phyloP scores from a whole-genome alignment of 1,140 invertebrate species.

The Schmidtea mediterranea region DNA sequence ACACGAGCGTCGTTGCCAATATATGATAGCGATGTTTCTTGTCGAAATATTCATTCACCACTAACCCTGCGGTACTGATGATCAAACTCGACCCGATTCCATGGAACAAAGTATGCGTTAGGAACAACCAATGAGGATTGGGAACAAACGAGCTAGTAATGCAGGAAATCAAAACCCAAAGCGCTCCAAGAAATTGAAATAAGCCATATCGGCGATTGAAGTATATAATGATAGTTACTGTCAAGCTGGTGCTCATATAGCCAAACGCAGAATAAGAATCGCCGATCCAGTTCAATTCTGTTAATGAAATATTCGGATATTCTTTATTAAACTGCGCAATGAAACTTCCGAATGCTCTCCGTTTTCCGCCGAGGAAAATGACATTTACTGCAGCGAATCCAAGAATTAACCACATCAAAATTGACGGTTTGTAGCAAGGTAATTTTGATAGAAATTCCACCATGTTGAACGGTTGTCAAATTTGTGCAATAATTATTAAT shows the following conservation, averaged over 20 bases:
- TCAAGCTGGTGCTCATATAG: not conserved
- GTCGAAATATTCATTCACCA: constrained; percentile 6
- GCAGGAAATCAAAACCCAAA: not conserved
- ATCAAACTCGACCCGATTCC: not conserved
- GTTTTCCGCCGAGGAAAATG: constrained; percentile 3
- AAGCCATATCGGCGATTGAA: not conserved
- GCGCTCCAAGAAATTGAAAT: not conserved
- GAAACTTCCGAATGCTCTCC: constrained; percentile 2
- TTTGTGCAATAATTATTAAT: no score
- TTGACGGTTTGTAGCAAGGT: no score
- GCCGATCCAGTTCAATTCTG: constrained; percentile 5
- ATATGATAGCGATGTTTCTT: constrained; percentile 4
- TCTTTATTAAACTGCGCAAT: not conserved
- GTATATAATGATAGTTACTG: not conserved
- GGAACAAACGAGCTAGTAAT: not conserved
- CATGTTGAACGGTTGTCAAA: no score
- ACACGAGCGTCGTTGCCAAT: constrained; percentile 2
- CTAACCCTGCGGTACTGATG: not conserved
- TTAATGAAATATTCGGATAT: not conserved
- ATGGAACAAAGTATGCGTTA: constrained; percentile 4
- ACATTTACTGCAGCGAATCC: constrained; percentile 4
- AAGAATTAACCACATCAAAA: constrained; percentile 1
- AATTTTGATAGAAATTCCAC: no score
- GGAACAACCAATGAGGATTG: constrained; percentile 6
- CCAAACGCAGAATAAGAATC: constrained; percentile 3